These are phyloP conservation scores for Drosophila eugracilis DNA, from an alignment of 1,140 invertebrate species.

Conservation along the genomic window DNA sequence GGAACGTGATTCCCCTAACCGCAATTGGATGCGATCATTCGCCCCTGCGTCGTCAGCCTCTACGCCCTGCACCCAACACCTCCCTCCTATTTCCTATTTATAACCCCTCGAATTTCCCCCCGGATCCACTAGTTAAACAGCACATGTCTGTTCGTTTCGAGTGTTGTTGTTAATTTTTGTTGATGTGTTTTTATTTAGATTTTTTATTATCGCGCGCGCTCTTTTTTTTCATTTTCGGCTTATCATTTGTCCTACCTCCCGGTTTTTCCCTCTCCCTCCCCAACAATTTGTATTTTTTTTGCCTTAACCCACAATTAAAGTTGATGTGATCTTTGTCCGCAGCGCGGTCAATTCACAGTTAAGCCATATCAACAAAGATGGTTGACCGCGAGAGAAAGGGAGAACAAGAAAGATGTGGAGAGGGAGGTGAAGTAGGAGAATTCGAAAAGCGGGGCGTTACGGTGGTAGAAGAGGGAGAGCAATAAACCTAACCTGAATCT, in stretches of 20 bases:
- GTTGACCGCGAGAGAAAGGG: background rate
- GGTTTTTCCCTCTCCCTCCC: background rate
- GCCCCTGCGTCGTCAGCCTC: background rate
- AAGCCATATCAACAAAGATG: slow-evolving; percentile 42
- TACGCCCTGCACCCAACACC: background rate
- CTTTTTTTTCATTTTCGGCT: slow-evolving; percentile 26
- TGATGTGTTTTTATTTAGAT: slow-evolving; percentile 67
- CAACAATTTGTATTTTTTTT: background rate
- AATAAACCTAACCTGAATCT: slow-evolving; percentile 46
- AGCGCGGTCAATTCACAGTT: slow-evolving; percentile 70
- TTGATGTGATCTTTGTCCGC: slow-evolving; percentile 55
- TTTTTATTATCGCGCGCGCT: slow-evolving; percentile 66
- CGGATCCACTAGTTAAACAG: background rate
- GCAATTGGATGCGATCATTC: slow-evolving; percentile 27
- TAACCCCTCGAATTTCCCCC: background rate
- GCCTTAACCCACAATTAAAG: slow-evolving; percentile 37
- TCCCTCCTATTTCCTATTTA: slow-evolving; percentile 1
- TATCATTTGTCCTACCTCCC: slow-evolving; percentile 45
- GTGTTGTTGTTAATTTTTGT: slow-evolving; percentile 72
- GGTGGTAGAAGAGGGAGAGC: slow-evolving; percentile 30
- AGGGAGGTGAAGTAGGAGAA: slow-evolving; percentile 11
- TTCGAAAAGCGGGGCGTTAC: background rate
- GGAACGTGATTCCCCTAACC: slow-evolving; percentile 33
- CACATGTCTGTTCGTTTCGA: slow-evolving; percentile 60
- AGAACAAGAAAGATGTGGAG: background rate